These are phyloP conservation scores for Aleiodes testaceus DNA, from an alignment of 2,888 invertebrate species.

Conservation along the genomic window DNA sequence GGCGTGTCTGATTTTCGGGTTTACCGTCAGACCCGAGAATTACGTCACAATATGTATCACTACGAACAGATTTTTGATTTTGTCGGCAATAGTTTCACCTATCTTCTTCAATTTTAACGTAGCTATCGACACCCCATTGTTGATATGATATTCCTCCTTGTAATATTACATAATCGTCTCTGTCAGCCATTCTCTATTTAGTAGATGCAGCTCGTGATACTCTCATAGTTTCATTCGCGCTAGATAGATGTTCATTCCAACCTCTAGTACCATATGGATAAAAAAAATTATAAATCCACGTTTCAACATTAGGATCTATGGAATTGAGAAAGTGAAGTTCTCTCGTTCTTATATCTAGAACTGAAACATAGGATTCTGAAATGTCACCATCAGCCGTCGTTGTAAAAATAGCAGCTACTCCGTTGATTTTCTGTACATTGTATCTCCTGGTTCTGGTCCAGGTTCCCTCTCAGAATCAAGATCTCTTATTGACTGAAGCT, in stretches of 20 bases:
- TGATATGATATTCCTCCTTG: conserved; percentile 44
- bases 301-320: conserved; percentile 17
- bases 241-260: conserved; percentile 38
- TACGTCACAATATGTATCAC: too few species aligned
- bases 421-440: conserved; percentile 48
- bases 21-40: too few species aligned
- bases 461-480: conserved; percentile 15
- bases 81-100: conserved; percentile 34
- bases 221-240: conserved; percentile 21
- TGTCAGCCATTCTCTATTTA: conserved; percentile 43
- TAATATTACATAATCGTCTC: conserved; percentile 41
- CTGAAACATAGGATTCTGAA: conserved; percentile 47
- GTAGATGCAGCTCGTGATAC: conserved; percentile 42
- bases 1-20: too few species aligned
- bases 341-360: conserved; percentile 46
- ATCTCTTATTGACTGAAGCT: conserved; percentile 33
- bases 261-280: conserved; percentile 52
- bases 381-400: conserved; percentile 47
- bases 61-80: too few species aligned
- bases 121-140: conserved; percentile 45
- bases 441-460: conserved; percentile 45
- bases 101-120: conserved; percentile 47
- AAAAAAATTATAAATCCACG: conserved; percentile 53
- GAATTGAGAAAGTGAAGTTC: conserved; percentile 43
- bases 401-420: conserved; percentile 44